phyloP scores from a whole-genome alignment of 2,113 vertebrate species.

The Ictalurus punctatus region DNA sequence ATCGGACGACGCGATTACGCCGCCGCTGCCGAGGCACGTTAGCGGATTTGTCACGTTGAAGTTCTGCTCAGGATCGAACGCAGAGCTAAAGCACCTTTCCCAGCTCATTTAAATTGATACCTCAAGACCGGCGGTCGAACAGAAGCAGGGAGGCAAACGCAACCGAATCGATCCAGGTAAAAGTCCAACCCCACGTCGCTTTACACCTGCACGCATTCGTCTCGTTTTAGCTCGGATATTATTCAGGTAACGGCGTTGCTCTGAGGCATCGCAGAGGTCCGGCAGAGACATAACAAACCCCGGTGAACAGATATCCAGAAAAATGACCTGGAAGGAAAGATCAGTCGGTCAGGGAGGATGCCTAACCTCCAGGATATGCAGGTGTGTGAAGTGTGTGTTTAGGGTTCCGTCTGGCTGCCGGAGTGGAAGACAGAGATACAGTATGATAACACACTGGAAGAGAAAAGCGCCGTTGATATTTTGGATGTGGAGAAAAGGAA shows the following conservation, averaged over 20 bases:
- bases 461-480: not conserved
- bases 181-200: not conserved
- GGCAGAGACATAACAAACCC: not conserved
- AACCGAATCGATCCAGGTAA: not conserved
- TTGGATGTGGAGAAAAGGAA: not conserved
- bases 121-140: not conserved
- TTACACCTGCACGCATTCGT: not conserved
- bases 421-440: not conserved
- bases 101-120: not conserved
- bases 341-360: not conserved
- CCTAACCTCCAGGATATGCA: not conserved
- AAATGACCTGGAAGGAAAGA: not conserved
- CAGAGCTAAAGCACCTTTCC: not conserved
- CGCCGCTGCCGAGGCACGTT: slow-evolving; percentile 18
- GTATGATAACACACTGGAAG: not conserved
- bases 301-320: not conserved
- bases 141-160: not conserved
- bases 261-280: not conserved
- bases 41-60: slow-evolving; percentile 28
- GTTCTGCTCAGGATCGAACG: slow-evolving; percentile 12
- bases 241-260: not conserved
- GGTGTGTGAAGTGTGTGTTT: slow-evolving; percentile 15
- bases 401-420: not conserved
- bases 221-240: not conserved
- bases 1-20: slow-evolving; percentile 32